Evolutionary conservation across 2,797 vertebrate genomes (phyloP).

Genomic region (Artibeus jamaicensis): DNA sequence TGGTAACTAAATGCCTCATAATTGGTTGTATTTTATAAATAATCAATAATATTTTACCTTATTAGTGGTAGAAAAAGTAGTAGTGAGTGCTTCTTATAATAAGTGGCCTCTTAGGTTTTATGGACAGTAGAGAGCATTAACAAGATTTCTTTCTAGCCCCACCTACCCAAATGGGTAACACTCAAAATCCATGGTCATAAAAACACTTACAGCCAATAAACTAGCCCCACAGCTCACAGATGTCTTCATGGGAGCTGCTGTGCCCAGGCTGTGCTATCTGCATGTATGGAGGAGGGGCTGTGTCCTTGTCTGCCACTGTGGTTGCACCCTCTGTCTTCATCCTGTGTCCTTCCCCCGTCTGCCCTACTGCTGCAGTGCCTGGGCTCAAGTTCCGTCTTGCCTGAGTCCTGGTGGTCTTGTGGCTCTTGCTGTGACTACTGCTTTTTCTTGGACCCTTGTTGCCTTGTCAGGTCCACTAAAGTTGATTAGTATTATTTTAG

Average conservation of each 20-base stretch:
- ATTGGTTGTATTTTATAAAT: background rate
- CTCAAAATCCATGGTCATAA: background rate
- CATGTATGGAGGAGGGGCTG: background rate
- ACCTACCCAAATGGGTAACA: background rate
- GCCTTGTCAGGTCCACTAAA: background rate
- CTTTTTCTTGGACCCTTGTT: background rate
- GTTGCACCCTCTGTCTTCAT: background rate
- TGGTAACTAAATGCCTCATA: background rate
- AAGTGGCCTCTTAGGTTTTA: background rate
- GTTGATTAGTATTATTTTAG: background rate
- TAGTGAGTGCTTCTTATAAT: background rate
- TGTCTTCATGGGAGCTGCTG: background rate
- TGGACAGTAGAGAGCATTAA: background rate
- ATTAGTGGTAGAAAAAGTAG: background rate
- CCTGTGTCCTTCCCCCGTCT: background rate
- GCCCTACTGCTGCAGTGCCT: background rate
- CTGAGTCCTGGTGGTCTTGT: background rate
- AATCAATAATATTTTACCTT: background rate
- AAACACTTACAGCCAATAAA: background rate
- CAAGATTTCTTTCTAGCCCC: background rate
- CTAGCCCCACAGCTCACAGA: background rate
- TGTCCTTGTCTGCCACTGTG: background rate
- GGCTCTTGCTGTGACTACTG: background rate
- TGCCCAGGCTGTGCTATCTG: background rate
- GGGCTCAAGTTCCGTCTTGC: background rate